These are phyloP conservation scores for Lacerta bilineata DNA, from an alignment of 2,797 vertebrate species.

Conservation along the genomic window DNA sequence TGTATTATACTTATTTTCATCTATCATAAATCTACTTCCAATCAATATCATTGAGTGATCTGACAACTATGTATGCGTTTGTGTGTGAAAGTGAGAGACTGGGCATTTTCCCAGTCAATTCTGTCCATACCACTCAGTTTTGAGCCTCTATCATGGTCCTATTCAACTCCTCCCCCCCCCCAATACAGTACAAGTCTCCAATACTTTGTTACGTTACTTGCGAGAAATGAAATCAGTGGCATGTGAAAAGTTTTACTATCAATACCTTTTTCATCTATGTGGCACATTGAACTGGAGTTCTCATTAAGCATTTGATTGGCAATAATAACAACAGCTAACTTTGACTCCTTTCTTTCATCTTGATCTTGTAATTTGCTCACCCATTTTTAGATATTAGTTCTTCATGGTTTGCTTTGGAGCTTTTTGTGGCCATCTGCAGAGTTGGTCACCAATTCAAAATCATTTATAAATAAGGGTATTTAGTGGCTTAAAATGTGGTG, in stretches of 20 bases:
- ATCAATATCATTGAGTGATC: too few species aligned
- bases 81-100: not conserved
- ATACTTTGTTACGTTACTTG: not conserved
- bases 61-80: too few species aligned
- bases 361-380: not conserved
- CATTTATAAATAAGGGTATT: not conserved
- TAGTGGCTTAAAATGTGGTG: too few species aligned
- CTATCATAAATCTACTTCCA: not conserved
- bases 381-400: not conserved
- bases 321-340: not conserved
- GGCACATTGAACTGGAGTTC: not conserved
- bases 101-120: not conserved
- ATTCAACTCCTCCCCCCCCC: not conserved
- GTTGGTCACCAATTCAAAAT: not conserved
- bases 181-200: not conserved
- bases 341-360: not conserved
- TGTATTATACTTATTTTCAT: not conserved
- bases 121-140: not conserved
- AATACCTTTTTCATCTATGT: not conserved
- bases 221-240: too few species aligned
- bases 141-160: not conserved
- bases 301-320: not conserved
- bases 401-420: not conserved
- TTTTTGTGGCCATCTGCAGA: not conserved
- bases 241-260: not conserved